Evolutionary conservation across 92 coral and sea anemone species (phyloP).

Genomic region (Siderastrea radians): DNA sequence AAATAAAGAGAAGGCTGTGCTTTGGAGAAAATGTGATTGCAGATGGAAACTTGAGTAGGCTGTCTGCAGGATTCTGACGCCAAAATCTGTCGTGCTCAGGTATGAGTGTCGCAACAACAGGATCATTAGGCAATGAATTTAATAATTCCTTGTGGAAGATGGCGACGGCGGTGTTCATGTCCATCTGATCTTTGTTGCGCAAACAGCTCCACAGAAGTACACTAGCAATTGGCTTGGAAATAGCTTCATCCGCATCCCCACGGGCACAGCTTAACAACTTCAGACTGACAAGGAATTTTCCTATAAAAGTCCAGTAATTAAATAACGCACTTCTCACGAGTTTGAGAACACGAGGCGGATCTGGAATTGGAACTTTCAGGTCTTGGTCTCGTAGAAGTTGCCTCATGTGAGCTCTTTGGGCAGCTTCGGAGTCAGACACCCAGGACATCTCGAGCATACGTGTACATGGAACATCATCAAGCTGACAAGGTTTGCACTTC

Average conservation of each 20-base stretch:
- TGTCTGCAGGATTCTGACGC: constrained; percentile 62
- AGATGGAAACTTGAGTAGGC: constrained; percentile 41
- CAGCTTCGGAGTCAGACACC: constrained; percentile 69
- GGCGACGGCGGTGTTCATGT: constrained; percentile 56
- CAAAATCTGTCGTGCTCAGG: constrained; percentile 60
- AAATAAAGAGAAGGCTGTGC: no score
- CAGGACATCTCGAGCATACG: constrained; percentile 58
- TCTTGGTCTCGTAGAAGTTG: background rate
- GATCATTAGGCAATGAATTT: constrained; percentile 39
- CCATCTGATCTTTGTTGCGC: constrained; percentile 4
- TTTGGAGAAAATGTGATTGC: no score
- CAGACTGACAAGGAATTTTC: constrained; percentile 23
- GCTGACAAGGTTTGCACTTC: no score
- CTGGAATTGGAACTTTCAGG: constrained; percentile 24
- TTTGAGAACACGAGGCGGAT: constrained; percentile 49
- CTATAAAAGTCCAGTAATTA: constrained; percentile 41
- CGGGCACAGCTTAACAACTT: constrained; percentile 44
- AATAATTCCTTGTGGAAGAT: constrained; percentile 39
- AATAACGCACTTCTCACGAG: constrained; percentile 53
- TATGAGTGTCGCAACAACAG: constrained; percentile 44
- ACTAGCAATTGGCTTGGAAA: constrained; percentile 54
- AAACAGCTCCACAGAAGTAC: constrained; percentile 45
- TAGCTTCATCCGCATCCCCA: constrained; percentile 30
- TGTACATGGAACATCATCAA: constrained; percentile 14
- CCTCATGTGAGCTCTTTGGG: constrained; percentile 50